These are phyloP conservation scores for Zosterops borbonicus DNA, from an alignment of 2,113 vertebrate genomes.

Conservation along the genomic window DNA sequence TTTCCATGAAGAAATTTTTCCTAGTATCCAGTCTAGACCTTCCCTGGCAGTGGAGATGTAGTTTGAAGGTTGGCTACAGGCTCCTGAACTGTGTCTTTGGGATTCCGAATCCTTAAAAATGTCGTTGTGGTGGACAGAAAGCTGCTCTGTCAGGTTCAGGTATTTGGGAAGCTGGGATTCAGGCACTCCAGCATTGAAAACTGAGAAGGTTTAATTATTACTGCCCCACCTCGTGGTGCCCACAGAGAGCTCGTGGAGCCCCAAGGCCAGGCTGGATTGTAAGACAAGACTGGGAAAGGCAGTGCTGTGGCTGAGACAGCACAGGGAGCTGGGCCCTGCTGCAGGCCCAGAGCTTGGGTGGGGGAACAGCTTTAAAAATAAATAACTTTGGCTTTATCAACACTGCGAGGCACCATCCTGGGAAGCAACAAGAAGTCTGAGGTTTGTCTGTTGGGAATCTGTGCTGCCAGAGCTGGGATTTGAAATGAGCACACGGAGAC, in stretches of 20 bases:
- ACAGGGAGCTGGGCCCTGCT: background rate
- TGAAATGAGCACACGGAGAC: background rate
- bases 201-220: background rate
- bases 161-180: background rate
- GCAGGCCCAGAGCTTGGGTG: background rate
- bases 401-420: background rate
- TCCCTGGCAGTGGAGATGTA: background rate
- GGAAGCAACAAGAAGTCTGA: background rate
- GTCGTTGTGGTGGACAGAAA: background rate
- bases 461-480: background rate
- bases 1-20: background rate
- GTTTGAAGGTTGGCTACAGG: background rate
- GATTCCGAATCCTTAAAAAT: background rate
- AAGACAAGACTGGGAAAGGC: background rate
- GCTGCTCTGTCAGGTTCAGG: background rate
- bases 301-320: background rate
- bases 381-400: background rate
- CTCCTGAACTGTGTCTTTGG: background rate
- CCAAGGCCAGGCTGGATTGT: background rate
- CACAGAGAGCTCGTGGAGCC: fast-evolving
- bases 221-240: background rate
- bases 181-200: background rate
- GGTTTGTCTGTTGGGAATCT: background rate
- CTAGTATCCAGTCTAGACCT: background rate
- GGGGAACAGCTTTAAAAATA: background rate